A percentile compares a stretch with the other conserved stretches of the same genome.
Evolutionary conservation across 2,113 vertebrate genomes (phyloP).

Genomic region (Sclerurus mexicanus): DNA sequence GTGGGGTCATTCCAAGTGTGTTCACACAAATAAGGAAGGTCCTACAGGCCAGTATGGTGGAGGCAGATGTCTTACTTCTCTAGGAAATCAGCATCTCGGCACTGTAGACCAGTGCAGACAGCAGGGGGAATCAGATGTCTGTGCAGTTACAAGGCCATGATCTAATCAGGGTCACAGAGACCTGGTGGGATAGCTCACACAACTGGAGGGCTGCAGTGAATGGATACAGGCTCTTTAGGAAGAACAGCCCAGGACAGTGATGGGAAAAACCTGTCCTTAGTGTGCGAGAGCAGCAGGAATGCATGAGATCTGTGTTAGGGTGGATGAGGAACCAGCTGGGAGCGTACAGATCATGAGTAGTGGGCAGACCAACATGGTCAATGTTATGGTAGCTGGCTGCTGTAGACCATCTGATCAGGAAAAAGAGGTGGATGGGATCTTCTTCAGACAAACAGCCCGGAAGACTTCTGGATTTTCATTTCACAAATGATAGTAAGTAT

Average conservation of each 20-base stretch:
- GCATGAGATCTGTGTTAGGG: neutral
- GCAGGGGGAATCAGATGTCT: neutral
- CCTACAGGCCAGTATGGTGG: neutral
- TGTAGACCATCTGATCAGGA: neutral
- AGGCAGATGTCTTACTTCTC: neutral
- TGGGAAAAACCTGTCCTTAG: neutral
- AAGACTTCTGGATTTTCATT: neutral
- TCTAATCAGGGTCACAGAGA: neutral
- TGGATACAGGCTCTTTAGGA: neutral
- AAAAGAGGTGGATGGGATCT: neutral
- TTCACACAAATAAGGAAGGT: neutral
- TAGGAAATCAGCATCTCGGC: neutral
- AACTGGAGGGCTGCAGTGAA: neutral
- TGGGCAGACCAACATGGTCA: neutral
- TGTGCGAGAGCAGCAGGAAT: neutral
- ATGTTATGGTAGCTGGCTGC: neutral
- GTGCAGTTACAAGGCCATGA: neutral
- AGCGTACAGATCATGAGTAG: neutral
- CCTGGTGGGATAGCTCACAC: neutral
- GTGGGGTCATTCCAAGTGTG: neutral
- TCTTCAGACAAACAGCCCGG: neutral
- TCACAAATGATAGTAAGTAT: neutral
- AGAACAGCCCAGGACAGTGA: neutral
- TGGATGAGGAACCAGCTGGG: neutral
- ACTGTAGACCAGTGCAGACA: neutral